Percentiles rank a stretch among this genome's conserved stretches.
Evolutionary conservation across 2,888 invertebrate genomes (phyloP).

Genomic region (Drosophila koepferae): DNA sequence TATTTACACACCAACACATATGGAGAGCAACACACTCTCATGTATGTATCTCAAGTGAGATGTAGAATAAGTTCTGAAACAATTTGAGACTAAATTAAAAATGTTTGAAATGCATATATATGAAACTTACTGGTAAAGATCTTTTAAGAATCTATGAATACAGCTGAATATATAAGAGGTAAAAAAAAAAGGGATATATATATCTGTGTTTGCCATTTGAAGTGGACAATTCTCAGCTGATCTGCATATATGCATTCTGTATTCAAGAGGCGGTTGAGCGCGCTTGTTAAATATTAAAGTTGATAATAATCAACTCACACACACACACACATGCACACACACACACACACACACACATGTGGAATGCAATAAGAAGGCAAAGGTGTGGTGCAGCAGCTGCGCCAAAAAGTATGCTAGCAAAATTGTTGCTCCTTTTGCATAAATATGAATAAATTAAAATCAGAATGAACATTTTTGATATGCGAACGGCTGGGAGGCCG

Average conservation of each 20-base stretch:
- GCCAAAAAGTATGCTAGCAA: slow-evolving; percentile 64
- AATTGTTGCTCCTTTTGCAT: slow-evolving; percentile 77
- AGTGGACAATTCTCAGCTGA: background rate
- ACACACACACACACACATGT: slow-evolving; percentile 10
- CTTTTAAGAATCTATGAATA: no score
- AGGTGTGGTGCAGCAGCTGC: slow-evolving; percentile 33
- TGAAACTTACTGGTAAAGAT: no score
- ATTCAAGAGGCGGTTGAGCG: slow-evolving; percentile 10
- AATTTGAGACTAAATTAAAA: no score
- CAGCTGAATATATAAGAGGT: no score
- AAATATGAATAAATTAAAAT: slow-evolving; percentile 80
- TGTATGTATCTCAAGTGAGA: no score
- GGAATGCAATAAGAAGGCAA: slow-evolving; percentile 19
- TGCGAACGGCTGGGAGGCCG: slow-evolving; percentile 41
- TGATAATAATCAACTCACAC: slow-evolving; percentile 48
- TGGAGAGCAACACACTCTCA: no score
- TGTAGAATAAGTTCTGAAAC: no score
- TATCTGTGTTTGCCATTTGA: background rate
- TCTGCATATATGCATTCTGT: slow-evolving; percentile 4
- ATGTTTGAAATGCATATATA: no score
- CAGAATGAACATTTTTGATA: slow-evolving; percentile 78
- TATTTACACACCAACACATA: no score
- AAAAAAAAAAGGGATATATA: no score
- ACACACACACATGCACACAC: slow-evolving; percentile 11
- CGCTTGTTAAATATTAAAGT: slow-evolving; percentile 49